These are phyloP conservation scores for Harpagifer antarcticus DNA, from an alignment of 2,797 vertebrate species.

Conservation along the genomic window DNA sequence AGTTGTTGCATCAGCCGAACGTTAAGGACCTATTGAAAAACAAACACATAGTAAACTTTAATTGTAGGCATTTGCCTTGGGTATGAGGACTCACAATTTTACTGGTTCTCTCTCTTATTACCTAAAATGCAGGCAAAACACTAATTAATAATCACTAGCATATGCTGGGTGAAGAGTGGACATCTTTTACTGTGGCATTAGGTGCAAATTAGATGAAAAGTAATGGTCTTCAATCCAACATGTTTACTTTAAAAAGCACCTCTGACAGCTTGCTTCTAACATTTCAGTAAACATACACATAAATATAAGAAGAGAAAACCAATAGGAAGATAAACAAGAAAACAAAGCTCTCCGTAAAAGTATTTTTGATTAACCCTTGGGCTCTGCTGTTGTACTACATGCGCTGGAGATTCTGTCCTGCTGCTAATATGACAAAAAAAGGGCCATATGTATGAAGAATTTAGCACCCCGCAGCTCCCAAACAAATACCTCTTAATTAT, in stretches of 20 bases:
- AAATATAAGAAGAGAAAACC: too few relatives aligned
- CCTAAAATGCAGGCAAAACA: constrained; percentile 75
- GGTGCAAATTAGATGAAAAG: constrained; percentile 73
- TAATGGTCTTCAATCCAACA: constrained; percentile 24
- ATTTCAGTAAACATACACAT: not conserved
- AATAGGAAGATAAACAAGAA: not conserved
- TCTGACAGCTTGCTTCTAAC: not conserved
- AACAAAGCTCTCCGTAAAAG: not conserved
- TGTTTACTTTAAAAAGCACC: constrained; percentile 11
- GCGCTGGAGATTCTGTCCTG: constrained; percentile 9
- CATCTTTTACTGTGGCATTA: constrained; percentile 72
- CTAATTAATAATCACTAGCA: constrained; percentile 86
- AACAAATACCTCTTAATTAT: constrained; percentile 80
- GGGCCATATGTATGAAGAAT: constrained; percentile 67
- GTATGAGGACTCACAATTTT: constrained; percentile 72
- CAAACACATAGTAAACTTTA: constrained; percentile 86
- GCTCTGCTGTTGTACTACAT: not conserved
- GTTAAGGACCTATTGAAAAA: constrained; percentile 80
- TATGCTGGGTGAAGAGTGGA: constrained; percentile 73
- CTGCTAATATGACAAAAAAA: constrained; percentile 57
- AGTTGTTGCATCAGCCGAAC: constrained; percentile 74
- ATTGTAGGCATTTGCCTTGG: constrained; percentile 78
- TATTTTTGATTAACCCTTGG: not conserved
- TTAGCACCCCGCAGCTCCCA: constrained; percentile 62
- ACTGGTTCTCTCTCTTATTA: constrained; percentile 76